Conservation (phyloP, 2,797 vertebrate species). For the Sebastes melanostomus region DNA sequence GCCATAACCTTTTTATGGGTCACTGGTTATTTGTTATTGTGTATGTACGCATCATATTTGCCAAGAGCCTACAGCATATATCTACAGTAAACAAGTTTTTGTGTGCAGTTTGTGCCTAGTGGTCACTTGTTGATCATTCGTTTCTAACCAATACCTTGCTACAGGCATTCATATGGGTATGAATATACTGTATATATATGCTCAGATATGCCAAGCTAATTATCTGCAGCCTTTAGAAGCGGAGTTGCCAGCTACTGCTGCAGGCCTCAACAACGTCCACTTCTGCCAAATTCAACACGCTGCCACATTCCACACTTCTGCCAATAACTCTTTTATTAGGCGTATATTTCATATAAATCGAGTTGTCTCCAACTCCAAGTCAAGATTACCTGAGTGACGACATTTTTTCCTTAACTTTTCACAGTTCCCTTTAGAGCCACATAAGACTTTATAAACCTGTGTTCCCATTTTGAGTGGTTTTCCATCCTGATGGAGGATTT, state of each 20-base stretch:
- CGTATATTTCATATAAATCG: background rate
- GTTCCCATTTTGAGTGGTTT: background rate
- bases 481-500: background rate
- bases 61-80: background rate
- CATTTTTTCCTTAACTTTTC: background rate
- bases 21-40: constrained; percentile 16
- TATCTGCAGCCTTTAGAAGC: background rate
- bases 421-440: constrained; percentile 13
- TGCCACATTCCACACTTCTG: background rate
- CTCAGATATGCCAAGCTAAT: background rate
- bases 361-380: background rate
- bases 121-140: background rate
- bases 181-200: background rate
- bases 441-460: background rate
- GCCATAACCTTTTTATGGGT: constrained; percentile 11
- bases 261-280: background rate
- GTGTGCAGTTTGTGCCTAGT: background rate
- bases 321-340: background rate
- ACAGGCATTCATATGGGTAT: background rate
- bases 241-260: background rate
- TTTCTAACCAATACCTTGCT: background rate
- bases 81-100: background rate
- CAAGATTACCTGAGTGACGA: background rate
- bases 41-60: background rate
- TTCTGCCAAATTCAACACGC: background rate